phyloP scores from a whole-genome alignment of 2,797 vertebrate species.

The Remorina albescens region DNA sequence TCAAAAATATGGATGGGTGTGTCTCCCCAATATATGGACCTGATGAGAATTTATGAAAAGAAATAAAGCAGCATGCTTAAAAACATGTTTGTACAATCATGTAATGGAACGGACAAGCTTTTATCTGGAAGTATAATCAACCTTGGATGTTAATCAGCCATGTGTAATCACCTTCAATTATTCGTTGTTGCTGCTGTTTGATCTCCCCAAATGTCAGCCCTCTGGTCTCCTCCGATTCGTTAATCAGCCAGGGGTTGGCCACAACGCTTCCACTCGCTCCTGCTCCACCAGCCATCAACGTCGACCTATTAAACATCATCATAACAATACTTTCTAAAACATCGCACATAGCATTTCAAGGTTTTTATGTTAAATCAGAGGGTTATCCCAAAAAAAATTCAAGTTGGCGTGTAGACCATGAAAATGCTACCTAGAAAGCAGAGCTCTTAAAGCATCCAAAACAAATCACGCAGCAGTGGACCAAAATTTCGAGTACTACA shows the following conservation, averaged over 20 bases:
- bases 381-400: not conserved
- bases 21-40: not conserved
- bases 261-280: conserved; percentile 76
- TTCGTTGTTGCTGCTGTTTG: conserved; percentile 91
- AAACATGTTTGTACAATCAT: not conserved
- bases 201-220: conserved; percentile 91
- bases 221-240: conserved; percentile 93
- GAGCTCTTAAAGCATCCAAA: conserved; percentile 5
- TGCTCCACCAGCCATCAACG: conserved; percentile 85
- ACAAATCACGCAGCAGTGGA: not conserved
- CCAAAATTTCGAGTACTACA: no score
- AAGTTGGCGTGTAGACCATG: not conserved
- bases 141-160: not conserved
- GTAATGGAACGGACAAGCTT: not conserved
- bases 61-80: not conserved
- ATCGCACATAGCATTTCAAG: not conserved
- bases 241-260: conserved; percentile 92
- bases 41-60: not conserved
- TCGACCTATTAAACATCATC: conserved; percentile 82
- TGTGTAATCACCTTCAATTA: conserved; percentile 88
- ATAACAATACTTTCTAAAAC: conserved; percentile 1
- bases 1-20: not conserved
- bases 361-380: not conserved
- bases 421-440: not conserved
- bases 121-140: not conserved